Percentiles rank a stretch among this genome's conserved stretches.
Evolutionary conservation across 2,113 vertebrate genomes (phyloP).

Genomic region (Tachysurus fulvidraco): DNA sequence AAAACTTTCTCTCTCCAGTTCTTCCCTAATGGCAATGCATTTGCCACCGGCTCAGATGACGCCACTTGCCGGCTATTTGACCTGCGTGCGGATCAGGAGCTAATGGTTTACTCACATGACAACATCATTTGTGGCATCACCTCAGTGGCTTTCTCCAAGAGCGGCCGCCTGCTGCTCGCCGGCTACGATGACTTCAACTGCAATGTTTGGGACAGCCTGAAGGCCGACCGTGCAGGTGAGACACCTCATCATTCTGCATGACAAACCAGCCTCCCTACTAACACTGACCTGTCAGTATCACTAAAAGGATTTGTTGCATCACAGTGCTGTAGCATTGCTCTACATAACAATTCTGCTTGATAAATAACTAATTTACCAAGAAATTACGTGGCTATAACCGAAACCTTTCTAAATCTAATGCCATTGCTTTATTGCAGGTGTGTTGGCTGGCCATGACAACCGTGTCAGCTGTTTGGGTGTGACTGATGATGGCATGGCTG

Average conservation of each 20-base stretch:
- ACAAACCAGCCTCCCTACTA: neutral
- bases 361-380: neutral
- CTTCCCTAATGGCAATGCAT: constrained; percentile 98
- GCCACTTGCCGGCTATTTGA: constrained; percentile 98
- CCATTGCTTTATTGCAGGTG: constrained; percentile 73
- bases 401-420: neutral
- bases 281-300: neutral
- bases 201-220: constrained; percentile 98
- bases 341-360: neutral
- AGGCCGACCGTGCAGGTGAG: constrained; percentile 94
- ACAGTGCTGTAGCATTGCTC: neutral
- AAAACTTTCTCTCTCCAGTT: constrained; percentile 70
- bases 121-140: constrained; percentile 99
- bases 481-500: constrained; percentile 98
- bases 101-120: constrained; percentile 98
- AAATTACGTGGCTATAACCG: neutral
- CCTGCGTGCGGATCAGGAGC: constrained; percentile 96
- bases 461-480: constrained; percentile 99
- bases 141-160: constrained; percentile 99
- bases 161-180: constrained; percentile 93
- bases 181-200: constrained; percentile 99
- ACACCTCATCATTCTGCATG: neutral
- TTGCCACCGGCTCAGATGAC: constrained; percentile 97
- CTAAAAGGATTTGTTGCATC: neutral
- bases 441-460: constrained; percentile 98